Percentiles rank a stretch among this genome's conserved stretches.
Evolutionary conservation across 1,140 invertebrate genomes (phyloP).

Genomic region (Coenobita brevimanus): DNA sequence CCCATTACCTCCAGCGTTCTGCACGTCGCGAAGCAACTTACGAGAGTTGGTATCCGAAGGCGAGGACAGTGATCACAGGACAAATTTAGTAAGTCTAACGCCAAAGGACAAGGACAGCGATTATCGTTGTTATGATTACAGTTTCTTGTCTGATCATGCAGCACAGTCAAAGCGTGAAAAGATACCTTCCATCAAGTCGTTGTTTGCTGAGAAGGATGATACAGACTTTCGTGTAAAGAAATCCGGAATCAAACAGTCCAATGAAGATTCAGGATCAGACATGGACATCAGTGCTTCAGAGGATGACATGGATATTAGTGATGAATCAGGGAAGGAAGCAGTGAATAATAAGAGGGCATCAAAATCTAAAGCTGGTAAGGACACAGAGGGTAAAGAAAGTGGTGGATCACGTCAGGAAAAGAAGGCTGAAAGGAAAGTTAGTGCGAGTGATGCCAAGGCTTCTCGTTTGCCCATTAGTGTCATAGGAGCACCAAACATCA

Average conservation of each 20-base stretch:
- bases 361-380: conserved; percentile 21
- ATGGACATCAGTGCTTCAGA: conserved; percentile 67
- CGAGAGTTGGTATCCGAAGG: conserved; percentile 34
- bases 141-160: conserved; percentile 53
- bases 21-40: conserved; percentile 22
- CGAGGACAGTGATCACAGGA: conserved; percentile 48
- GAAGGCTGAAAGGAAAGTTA: background rate
- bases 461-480: background rate
- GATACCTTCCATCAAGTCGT: conserved; percentile 41
- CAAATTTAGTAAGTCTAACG: conserved; percentile 39
- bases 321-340: conserved; percentile 53
- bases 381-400: conserved; percentile 17
- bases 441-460: background rate
- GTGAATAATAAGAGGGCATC: conserved; percentile 1
- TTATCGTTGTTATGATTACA: conserved; percentile 67
- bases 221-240: conserved; percentile 42
- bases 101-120: conserved; percentile 44
- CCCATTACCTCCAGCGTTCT: conserved; percentile 24
- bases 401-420: background rate
- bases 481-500: background rate
- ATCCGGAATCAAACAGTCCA: conserved; percentile 34
- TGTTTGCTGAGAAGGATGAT: conserved; percentile 42
- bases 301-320: conserved; percentile 62
- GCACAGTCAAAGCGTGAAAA: background rate
- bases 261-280: conserved; percentile 61